These are phyloP conservation scores for Brachyptera risi DNA, from an alignment of 2,888 invertebrate genomes.

Conservation along the genomic window DNA sequence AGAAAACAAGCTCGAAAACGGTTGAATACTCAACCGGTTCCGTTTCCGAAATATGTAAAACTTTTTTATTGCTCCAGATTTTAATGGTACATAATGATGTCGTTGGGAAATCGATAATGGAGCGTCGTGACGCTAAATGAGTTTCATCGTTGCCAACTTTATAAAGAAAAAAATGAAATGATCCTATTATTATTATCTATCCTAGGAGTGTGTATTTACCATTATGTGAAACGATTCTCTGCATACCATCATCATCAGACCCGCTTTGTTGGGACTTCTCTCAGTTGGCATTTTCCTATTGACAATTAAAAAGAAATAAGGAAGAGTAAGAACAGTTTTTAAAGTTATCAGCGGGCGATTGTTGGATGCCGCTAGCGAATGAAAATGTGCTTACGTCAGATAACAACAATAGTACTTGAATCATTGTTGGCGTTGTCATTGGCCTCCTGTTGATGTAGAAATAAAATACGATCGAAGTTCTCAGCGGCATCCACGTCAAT, in stretches of 20 bases:
- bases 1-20: neutral
- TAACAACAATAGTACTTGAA: conserved; percentile 14
- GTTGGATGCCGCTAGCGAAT: too few species aligned
- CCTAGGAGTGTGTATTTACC: too few species aligned
- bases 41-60: conserved; percentile 8
- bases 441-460: too few species aligned
- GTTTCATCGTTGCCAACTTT: neutral
- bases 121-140: neutral
- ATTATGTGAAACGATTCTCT: too few species aligned
- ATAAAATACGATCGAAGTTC: too few species aligned
- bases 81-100: conserved; percentile 17
- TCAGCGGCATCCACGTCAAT: too few species aligned
- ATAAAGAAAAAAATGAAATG: too few species aligned
- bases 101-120: conserved; percentile 12
- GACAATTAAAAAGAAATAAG: neutral
- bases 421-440: neutral
- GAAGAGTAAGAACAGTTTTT: neutral
- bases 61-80: neutral
- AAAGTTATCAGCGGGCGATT: conserved; percentile 2
- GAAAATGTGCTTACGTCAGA: conserved; percentile 26
- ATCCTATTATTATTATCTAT: too few species aligned
- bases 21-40: neutral
- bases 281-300: neutral
- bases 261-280: neutral
- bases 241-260: neutral